These are phyloP conservation scores for Philypnodon macrostomus DNA, from an alignment of 2,797 vertebrate genomes.

Conservation along the genomic window DNA sequence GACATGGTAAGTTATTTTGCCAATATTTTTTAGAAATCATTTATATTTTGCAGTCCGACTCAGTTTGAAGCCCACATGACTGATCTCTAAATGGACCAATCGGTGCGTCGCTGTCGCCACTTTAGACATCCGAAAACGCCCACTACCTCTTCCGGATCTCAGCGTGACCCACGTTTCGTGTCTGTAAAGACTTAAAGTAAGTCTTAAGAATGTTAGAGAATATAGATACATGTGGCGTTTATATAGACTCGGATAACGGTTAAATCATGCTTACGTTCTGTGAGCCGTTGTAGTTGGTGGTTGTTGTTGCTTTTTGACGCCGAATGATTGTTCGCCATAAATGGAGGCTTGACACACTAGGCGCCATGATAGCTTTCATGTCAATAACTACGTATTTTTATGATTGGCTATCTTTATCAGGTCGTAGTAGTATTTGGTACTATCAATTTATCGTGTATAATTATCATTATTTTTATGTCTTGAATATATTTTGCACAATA, in stretches of 20 bases:
- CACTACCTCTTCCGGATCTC: slow-evolving; percentile 57
- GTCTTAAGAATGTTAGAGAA: slow-evolving; percentile 22
- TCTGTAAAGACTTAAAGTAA: slow-evolving; percentile 88
- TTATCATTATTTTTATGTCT: too few relatives aligned
- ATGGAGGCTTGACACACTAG: slow-evolving; percentile 15
- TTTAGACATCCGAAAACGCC: slow-evolving; percentile 3
- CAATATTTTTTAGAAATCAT: too few relatives aligned
- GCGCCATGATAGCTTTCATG: slow-evolving; percentile 38
- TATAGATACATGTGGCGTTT: fast-evolving
- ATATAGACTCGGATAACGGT: fast-evolving
- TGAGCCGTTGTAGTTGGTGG: fast-evolving
- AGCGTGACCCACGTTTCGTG: slow-evolving; percentile 87
- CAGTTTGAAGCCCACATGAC: too few relatives aligned
- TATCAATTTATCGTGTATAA: too few relatives aligned
- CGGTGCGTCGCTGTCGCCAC: slow-evolving; percentile 4
- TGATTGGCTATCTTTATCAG: neutral
- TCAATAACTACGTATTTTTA: too few relatives aligned
- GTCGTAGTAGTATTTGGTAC: fast-evolving
- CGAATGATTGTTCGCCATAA: neutral
- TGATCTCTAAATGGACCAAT: slow-evolving; percentile 51
- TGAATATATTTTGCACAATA: too few relatives aligned
- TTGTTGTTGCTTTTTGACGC: neutral
- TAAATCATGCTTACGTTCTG: fast-evolving
- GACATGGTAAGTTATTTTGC: too few relatives aligned
- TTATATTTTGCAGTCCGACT: too few relatives aligned